Percentiles rank a stretch among this genome's conserved stretches.
Conservation (phyloP, 1,140 invertebrate species). For the Neocloeon triangulifer region DNA sequence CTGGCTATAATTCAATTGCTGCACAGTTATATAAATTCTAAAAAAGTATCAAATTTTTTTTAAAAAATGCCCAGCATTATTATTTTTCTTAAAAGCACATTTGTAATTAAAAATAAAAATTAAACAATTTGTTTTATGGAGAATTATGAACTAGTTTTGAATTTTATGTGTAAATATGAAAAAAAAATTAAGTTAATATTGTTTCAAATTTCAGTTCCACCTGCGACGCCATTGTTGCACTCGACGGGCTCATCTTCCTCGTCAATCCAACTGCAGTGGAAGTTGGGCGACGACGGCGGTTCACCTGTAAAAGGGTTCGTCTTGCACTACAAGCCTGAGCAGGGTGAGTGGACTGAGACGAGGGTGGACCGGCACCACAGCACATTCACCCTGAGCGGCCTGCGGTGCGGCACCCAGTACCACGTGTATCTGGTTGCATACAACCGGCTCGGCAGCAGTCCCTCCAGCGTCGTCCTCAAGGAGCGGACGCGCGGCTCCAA, state of each 20-base stretch:
- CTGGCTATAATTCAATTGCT: not conserved
- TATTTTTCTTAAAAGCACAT: no score
- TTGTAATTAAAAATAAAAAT: no score
- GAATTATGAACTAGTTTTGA: not conserved
- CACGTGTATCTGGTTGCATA: slow-evolving; percentile 21
- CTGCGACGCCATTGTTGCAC: slow-evolving; percentile 14
- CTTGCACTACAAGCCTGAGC: slow-evolving; percentile 21
- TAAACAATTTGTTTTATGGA: no score
- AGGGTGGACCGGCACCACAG: slow-evolving; percentile 11
- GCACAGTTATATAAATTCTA: slow-evolving; percentile 4
- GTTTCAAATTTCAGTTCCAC: slow-evolving; percentile 11
- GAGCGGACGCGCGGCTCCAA: slow-evolving; percentile 3
- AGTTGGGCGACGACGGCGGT: slow-evolving; percentile 14
- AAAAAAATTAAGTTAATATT: not conserved
- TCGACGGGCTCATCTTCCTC: slow-evolving; percentile 10
- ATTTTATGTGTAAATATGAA: not conserved
- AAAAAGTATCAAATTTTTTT: no score
- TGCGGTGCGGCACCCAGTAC: slow-evolving; percentile 25
- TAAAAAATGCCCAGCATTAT: no score
- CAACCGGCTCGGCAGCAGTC: slow-evolving; percentile 19
- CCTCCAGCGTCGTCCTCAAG: slow-evolving; percentile 17
- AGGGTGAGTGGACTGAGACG: slow-evolving; percentile 21
- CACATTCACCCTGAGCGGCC: slow-evolving; percentile 18
- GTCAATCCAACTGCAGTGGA: slow-evolving; percentile 15
- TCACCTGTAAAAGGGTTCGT: slow-evolving; percentile 18